Evolutionary conservation across 2,797 vertebrate species (phyloP), one percentile per base, ranked within the genome.

Genomic region (Arnoldichthys spilopterus): DNA sequence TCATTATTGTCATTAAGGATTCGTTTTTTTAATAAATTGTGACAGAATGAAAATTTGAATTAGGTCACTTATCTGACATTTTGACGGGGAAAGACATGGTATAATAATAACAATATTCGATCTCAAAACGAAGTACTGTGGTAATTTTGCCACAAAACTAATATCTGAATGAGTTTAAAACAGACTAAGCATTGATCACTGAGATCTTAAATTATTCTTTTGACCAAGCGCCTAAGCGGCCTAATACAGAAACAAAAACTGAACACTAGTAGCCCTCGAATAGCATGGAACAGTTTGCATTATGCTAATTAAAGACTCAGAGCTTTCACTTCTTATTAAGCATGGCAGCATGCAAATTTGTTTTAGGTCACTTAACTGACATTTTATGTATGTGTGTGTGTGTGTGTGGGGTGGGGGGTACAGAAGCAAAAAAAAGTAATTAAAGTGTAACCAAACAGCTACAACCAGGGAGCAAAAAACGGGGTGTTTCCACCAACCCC

Each of bases 291-390:
- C 2, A 56, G 59, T 59, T 72, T 56, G 20, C 69, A 24, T 73
- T 45, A 51, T 28, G 51, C 51, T 73, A 67, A 79, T 79, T 26
- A 58, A 67, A 18, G 70, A 22, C 53, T 47, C 28, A 26, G n/a
- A 58, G 51, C 77, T 47, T 67, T 67, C 62, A 26, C 62, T 37
- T 73, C 40, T 73, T 54, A 30, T 73, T 59, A 68, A 58, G 70
- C 53, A 9, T 22, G 30, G 47, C 9, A n/a, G 18, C 37, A 67
- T 68, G 53, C 28, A 73, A 18, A 45, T 24, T 37, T 56, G 51
- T 51, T 26, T 49, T 66, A 47, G 61, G 37, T 47, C 16, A 16
- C 18, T 72, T 28, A 69, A n/a, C 16, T 56, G 49, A 37, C 30
- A 24, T 22, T 24, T 67, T 24, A 5, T n/a, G n/a, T n/a, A n/a